Base-by-base conservation (phyloP, 2,797 vertebrate genomes). In the Cyclopterus lumpus region DNA sequence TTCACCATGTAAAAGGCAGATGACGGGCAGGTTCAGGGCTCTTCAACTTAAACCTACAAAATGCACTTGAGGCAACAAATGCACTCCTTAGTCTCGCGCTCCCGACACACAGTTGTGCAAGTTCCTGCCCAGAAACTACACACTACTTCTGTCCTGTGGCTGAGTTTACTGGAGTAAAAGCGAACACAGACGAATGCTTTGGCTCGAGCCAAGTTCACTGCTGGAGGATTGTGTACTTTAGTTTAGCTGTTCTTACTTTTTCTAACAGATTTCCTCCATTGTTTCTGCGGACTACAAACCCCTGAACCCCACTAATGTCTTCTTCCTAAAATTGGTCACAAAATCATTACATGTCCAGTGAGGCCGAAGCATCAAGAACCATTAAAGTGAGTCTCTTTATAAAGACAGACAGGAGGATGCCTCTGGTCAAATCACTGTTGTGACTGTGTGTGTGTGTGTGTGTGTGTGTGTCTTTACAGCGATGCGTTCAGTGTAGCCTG, bases 401-500 rank as follows among this genome's bases (percentile, higher is more conserved):
- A 24, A 22, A 44, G 7, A 51, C 36, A 55, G 40, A 75, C 36
- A 59, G 36, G 28, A 72, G 32, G n/a, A 66, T 32, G 73, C 42
- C 59, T 18, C 42, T 58, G 59, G 68, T 74, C 71, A 63, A 73
- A 67, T 51, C 16, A 44, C 46, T 48, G 57, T 55, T 30, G 18
- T 42, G 10, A 46, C 20, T 32, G 49, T 54, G 24, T 54, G 51
- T 54, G 51, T 53, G 49, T 53, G 51, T 53, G 51, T n/a, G n/a
- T 30, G 28, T 30, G 16, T 6, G 15, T 54, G 49, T 53, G 22
- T 53, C 73, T 86, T 81, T 79, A 73, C 60, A 74, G 82, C 8
- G 22, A 72, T 66, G 57, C 49, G 6, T 69, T 82, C 73, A 73
- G 69, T 59, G 80, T 73, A 80, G 82, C 85, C 82, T 44, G 28